Evolutionary conservation across 2,797 vertebrate genomes (phyloP), one percentile per base, ranked within the genome.

Genomic region (Mus minutoides): DNA sequence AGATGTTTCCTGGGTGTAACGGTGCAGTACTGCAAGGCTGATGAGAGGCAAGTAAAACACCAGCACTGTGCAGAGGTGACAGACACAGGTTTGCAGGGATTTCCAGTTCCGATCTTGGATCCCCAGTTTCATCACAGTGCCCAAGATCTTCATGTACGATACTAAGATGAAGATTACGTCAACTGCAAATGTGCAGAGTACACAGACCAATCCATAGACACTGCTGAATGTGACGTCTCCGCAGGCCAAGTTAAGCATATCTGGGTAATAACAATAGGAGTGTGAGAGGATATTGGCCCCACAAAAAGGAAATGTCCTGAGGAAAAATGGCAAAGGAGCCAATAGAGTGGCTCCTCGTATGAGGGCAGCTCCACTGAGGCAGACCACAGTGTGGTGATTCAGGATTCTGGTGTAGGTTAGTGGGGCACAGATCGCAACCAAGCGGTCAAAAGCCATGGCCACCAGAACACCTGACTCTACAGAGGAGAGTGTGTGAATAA

Each of bases 21-120:
- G 52, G 43, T 96, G 94, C 49, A 97, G 46, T 1, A 97, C 76
- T 17, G 95, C 88, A 5, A 97, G 64, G 40, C 97, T 97, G 80
- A 97, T 87, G 62, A 97, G 94, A 26, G 97, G 97, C 62, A 97
- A 26, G 54, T 97, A 97, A 76, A 97, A 97, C 64, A 97, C 76
- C 12, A 96, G 60, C 58, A 97, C 95, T 1, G 90, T 96, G 82
- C 90, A 97, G 0, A 97, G 58, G 85, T 97, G 97, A 43, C 96
- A 96, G 49, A 92, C 96, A 79, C 97, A 97, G 6, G 97, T 97
- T 5, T 96, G 96, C 79, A 97, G 73, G 2, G 94, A 95, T 58
- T 82, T 95, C 93, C 96, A 95, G 58, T 91, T 97, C 31, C 76
- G 75, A 7, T 95, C 95, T 49, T 83, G 92, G 56, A 84, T 58